Evolutionary conservation across 2,113 vertebrate genomes (phyloP).

Genomic region (Pteropus alecto): DNA sequence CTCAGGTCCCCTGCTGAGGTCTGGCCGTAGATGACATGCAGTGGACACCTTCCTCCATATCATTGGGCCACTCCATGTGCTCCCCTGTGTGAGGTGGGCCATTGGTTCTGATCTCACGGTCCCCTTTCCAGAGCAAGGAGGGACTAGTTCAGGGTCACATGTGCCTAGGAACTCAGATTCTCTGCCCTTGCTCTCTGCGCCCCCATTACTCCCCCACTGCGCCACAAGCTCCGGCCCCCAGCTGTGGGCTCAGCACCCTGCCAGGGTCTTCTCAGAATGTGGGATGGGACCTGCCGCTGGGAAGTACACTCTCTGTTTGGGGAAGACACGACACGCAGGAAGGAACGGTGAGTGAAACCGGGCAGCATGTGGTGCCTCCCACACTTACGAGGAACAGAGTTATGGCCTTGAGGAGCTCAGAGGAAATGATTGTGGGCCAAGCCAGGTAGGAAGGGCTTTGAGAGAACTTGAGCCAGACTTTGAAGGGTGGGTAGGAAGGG

Average conservation of each 20-base stretch:
- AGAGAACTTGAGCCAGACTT: neutral
- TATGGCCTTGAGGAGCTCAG: neutral
- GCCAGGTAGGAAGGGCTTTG: neutral
- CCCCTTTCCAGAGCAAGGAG: neutral
- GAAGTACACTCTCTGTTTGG: neutral
- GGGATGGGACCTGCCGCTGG: neutral
- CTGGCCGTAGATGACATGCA: neutral
- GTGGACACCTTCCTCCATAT: neutral
- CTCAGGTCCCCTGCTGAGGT: neutral
- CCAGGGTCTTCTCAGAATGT: neutral
- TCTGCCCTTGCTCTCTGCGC: neutral
- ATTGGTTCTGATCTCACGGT: fast-evolving
- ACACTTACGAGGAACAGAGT: neutral
- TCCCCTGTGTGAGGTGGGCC: neutral
- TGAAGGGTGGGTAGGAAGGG: neutral
- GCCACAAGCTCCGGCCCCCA: neutral
- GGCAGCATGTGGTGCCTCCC: neutral
- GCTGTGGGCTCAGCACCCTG: too few species aligned
- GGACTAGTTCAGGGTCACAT: neutral
- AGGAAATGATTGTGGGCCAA: neutral
- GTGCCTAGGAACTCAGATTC: too few species aligned
- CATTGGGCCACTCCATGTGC: too few species aligned
- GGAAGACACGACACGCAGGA: neutral
- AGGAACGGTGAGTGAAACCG: neutral
- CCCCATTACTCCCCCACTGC: fast-evolving